Evolutionary conservation across 2,888 invertebrate genomes (phyloP).

Genomic region (Harpalus rufipes): DNA sequence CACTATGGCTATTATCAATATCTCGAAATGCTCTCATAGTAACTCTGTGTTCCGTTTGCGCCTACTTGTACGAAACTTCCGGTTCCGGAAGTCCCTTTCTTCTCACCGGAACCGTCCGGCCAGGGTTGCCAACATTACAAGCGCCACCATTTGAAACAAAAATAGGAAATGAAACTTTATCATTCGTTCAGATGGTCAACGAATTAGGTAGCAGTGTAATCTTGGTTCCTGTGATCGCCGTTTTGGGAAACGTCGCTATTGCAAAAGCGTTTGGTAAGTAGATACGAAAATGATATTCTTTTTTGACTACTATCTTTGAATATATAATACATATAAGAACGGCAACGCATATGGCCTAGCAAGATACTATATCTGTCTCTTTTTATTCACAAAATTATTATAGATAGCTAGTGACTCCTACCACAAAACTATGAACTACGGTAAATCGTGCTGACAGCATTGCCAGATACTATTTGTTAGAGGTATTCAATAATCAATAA

Average conservation of each 20-base stretch:
- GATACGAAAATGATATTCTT: too few species aligned
- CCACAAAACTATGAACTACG: too few species aligned
- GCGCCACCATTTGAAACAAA: conserved; percentile 86
- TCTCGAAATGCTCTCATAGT: conserved; percentile 92
- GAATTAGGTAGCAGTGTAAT: conserved; percentile 92
- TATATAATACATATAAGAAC: too few species aligned
- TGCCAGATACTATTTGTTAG: too few species aligned
- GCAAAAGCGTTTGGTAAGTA: conserved; percentile 94
- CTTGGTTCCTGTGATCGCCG: conserved; percentile 92
- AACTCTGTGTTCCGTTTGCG: conserved; percentile 84
- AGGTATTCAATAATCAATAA: too few species aligned
- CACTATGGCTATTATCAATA: conserved; percentile 88
- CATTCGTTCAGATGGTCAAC: conserved; percentile 85
- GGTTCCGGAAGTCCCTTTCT: conserved; percentile 82
- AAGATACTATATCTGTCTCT: too few species aligned
- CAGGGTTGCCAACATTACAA: conserved; percentile 85
- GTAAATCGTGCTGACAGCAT: too few species aligned
- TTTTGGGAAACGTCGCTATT: conserved; percentile 96
- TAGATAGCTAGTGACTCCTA: too few species aligned
- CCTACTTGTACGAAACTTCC: conserved; percentile 80
- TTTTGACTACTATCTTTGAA: too few species aligned
- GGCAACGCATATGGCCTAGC: too few species aligned
- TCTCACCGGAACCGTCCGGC: conserved; percentile 86
- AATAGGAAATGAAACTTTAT: conserved; percentile 80
- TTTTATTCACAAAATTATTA: too few species aligned